phyloP scores from a whole-genome alignment of 2,888 invertebrate species.

The Thecocarcelia acutangulata region DNA sequence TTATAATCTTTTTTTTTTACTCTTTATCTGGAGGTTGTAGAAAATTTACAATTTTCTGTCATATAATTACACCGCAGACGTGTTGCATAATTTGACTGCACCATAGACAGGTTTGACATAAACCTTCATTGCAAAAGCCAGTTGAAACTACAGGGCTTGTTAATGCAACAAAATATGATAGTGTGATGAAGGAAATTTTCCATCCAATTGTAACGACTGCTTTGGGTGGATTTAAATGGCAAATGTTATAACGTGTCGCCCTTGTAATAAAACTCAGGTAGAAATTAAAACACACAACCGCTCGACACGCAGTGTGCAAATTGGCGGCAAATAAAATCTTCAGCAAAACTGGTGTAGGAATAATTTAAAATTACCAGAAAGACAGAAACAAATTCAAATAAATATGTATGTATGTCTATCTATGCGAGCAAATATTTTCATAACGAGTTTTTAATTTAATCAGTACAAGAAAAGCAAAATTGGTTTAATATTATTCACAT shows the following conservation, averaged over 20 bases:
- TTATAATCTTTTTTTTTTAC: not conserved
- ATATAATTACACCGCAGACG: conserved; percentile 68
- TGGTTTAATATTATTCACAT: conserved; percentile 6
- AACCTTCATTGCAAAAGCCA: not conserved
- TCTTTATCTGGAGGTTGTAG: conserved; percentile 48
- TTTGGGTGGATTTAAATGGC: too few species aligned
- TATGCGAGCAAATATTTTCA: conserved; percentile 7
- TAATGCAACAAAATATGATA: not conserved
- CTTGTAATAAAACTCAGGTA: too few species aligned
- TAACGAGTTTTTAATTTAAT: conserved; percentile 52
- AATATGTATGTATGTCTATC: too few species aligned
- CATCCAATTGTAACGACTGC: too few species aligned
- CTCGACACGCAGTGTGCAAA: too few species aligned
- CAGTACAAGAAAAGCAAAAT: not conserved
- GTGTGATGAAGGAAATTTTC: too few species aligned
- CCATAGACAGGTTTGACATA: not conserved
- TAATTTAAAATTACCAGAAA: conserved; percentile 39
- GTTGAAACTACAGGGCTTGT: conserved; percentile 26
- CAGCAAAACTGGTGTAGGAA: conserved; percentile 14
- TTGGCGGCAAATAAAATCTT: too few species aligned
- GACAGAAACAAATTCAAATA: conserved; percentile 47
- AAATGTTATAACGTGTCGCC: too few species aligned
- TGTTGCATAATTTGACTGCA: conserved; percentile 65
- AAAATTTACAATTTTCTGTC: conserved; percentile 69
- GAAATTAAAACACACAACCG: too few species aligned